Evolutionary conservation across 2,797 vertebrate species (phyloP), one percentile per base, ranked within the genome.

Genomic region (Acipenser ruthenus): DNA sequence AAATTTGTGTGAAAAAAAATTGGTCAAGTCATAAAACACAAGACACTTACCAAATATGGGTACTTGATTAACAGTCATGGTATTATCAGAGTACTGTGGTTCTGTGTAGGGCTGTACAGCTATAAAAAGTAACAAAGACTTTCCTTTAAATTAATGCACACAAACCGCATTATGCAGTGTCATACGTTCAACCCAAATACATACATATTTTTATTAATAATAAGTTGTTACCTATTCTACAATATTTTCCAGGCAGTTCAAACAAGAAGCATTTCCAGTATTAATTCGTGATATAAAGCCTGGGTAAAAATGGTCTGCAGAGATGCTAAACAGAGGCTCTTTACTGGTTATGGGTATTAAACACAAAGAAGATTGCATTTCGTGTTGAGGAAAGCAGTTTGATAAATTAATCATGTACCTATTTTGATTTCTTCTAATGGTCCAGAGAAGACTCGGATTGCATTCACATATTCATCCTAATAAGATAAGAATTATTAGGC

Each of bases 371-470:
- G 7, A 6, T 5, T 37, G 23, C 23, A 37, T 37, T 37, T 1
- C 23, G 23, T 37, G 5, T 37, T 37, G 37, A 37, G 4, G 10
- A 11, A 13, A 61, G 10, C 3, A n/a, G 1, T 3, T 8, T 5
- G 8, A 58, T 8, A 67, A 37, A 63, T 50, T 6, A 13, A 12
- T 7, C 6, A 80, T 87, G 0, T 89, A 98, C 96, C 91, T 50
- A 99, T 77, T 67, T 92, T 87, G 75, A 98, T 94, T 68, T 90
- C 90, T 2, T 93, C 90, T 65, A 96, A 78, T 0, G 91, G 83
- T 2, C 95, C 94, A 0, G 94, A 94, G 70, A 97, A 98, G 0
- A 88, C 82, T 73, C 88, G 91, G 72, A 97, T 94, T 2, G 95
- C 95, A 6, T 85, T 84, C 65, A 97, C 10, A 69, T 88, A 98